phyloP scores from a whole-genome alignment of 2,888 invertebrate genomes.

The Acleris holmiana region DNA sequence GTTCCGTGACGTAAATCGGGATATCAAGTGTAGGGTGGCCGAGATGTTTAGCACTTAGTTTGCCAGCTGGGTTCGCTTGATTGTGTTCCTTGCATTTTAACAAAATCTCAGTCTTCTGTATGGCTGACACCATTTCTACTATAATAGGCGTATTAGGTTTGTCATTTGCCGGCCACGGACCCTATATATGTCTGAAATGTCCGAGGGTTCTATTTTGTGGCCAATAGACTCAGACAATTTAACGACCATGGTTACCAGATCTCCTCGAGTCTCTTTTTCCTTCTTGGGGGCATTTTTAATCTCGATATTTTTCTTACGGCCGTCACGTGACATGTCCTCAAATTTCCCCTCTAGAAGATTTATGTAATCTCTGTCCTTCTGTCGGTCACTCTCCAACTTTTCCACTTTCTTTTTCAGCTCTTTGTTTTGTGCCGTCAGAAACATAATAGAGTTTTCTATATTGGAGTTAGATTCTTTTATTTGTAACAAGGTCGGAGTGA shows the following conservation, averaged over 20 bases:
- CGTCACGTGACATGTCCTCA: conserved; percentile 35
- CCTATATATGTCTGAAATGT: conserved; percentile 41
- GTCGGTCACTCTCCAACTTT: too few species aligned
- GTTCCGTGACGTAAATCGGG: conserved; percentile 40
- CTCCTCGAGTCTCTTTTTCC: conserved; percentile 32
- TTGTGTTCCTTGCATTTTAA: conserved; percentile 40
- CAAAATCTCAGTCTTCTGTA: conserved; percentile 37
- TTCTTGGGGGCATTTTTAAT: conserved; percentile 40
- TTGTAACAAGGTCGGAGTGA: too few species aligned
- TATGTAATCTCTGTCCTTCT: too few species aligned
- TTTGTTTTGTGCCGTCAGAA: too few species aligned
- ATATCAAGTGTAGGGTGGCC: conserved; percentile 38
- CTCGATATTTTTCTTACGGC: conserved; percentile 37
- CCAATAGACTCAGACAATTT: conserved; percentile 24
- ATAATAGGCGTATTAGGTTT: conserved; percentile 37
- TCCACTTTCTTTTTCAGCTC: too few species aligned
- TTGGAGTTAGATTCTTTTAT: too few species aligned
- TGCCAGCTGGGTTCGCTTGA: conserved; percentile 37
- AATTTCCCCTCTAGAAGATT: conserved; percentile 36
- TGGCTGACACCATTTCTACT: conserved; percentile 39
- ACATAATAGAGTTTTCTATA: too few species aligned
- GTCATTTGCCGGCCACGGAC: conserved; percentile 15
- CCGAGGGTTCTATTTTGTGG: conserved; percentile 20
- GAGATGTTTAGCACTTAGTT: conserved; percentile 42
- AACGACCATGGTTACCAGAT: conserved; percentile 35